Conservation (phyloP, 2,888 invertebrate genomes). For the Cantharis lateralis region DNA sequence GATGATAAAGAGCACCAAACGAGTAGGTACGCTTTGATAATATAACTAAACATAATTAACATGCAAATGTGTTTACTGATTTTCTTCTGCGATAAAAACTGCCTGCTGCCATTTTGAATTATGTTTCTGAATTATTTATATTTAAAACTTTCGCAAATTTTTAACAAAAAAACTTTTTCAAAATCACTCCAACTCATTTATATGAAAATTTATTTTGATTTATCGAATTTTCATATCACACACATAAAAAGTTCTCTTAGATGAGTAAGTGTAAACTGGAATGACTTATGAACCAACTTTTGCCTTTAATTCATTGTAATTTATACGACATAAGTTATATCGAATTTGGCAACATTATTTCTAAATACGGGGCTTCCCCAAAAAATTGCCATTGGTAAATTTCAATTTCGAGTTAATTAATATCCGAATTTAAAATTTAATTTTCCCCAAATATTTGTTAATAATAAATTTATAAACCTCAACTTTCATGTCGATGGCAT, state of each 20-base stretch:
- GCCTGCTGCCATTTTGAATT: neutral
- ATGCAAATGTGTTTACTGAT: constrained; percentile 41
- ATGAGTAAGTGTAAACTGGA: neutral
- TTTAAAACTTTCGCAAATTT: neutral
- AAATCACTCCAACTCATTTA: neutral
- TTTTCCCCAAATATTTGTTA: neutral
- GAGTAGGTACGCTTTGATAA: constrained; percentile 30
- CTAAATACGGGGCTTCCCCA: neutral
- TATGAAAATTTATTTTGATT: neutral
- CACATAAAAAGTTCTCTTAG: neutral
- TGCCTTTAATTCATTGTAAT: neutral
- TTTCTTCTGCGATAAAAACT: neutral
- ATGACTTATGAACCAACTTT: neutral
- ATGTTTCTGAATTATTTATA: neutral
- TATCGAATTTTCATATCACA: neutral
- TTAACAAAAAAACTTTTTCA: neutral
- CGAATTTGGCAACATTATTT: neutral
- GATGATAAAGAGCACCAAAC: constrained; percentile 28
- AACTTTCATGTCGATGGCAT: neutral
- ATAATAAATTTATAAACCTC: neutral
- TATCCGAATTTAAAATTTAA: too few species aligned
- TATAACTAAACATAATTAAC: constrained; percentile 43
- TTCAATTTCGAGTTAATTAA: neutral
- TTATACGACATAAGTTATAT: constrained; percentile 1
- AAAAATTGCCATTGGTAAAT: neutral